Conservation (phyloP, 1,140 invertebrate genomes). For the Danaus plexippus region DNA sequence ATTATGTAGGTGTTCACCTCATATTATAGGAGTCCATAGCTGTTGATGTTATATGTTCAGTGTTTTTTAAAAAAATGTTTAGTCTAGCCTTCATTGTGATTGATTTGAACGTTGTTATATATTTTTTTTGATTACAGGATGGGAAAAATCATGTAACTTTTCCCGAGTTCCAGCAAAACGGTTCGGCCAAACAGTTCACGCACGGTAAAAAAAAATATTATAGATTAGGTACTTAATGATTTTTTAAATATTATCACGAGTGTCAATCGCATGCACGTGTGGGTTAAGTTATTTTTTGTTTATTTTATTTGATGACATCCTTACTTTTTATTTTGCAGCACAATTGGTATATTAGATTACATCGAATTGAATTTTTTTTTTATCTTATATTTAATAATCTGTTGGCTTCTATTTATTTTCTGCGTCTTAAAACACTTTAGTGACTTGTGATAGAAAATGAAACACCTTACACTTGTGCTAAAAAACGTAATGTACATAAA, state of each 20-base stretch:
- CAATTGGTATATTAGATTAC: background rate
- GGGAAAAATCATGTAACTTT: slow-evolving; percentile 90
- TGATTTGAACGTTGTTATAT: background rate
- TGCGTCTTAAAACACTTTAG: no score
- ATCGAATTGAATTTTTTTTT: no score
- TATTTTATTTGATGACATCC: slow-evolving; percentile 22
- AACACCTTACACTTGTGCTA: no score
- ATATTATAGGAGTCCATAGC: no score
- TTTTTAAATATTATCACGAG: slow-evolving; percentile 64
- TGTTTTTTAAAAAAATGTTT: no score
- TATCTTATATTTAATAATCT: no score
- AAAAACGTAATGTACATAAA: no score
- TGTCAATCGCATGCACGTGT: slow-evolving; percentile 70
- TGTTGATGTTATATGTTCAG: no score
- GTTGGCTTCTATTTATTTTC: no score
- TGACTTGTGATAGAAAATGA: no score
- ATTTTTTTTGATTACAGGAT: slow-evolving; percentile 72
- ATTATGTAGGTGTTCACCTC: no score
- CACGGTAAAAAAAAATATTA: slow-evolving; percentile 82
- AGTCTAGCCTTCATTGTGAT: background rate
- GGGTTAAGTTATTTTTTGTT: slow-evolving; percentile 37
- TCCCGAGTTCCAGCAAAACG: slow-evolving; percentile 88
- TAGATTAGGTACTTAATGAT: slow-evolving; percentile 73
- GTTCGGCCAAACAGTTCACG: slow-evolving; percentile 86
- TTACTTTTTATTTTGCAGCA: slow-evolving; percentile 15